Conservation (phyloP, 2,888 invertebrate genomes). For the Amphimallon solstitiale region DNA sequence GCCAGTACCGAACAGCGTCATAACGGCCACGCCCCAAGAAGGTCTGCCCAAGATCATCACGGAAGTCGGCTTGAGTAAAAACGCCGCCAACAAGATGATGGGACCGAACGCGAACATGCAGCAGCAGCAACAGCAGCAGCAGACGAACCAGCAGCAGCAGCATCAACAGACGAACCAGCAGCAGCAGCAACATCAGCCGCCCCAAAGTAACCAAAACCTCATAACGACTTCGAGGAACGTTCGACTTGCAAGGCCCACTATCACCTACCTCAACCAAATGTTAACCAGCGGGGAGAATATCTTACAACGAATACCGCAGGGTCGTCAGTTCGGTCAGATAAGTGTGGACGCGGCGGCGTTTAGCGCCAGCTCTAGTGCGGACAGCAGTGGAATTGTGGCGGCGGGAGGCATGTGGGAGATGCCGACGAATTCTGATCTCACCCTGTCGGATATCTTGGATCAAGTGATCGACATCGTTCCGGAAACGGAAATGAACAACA, state of each 20-base stretch:
- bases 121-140: constrained; percentile 34
- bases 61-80: constrained; percentile 52
- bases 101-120: constrained; percentile 37
- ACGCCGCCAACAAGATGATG: constrained; percentile 50
- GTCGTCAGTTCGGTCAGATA: constrained; percentile 45
- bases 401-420: constrained; percentile 59
- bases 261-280: constrained; percentile 60
- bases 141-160: constrained; percentile 38
- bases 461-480: constrained; percentile 85
- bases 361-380: constrained; percentile 55
- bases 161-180: constrained; percentile 37
- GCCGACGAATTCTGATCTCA: constrained; percentile 70
- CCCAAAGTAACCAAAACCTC: constrained; percentile 37
- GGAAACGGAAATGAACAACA: constrained; percentile 66
- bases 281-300: constrained; percentile 58
- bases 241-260: constrained; percentile 51
- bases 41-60: constrained; percentile 67
- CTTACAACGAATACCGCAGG: constrained; percentile 51
- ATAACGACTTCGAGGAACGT: constrained; percentile 25
- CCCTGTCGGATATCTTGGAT: constrained; percentile 85
- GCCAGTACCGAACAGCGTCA: constrained; percentile 71
- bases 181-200: constrained; percentile 43
- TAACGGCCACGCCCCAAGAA: constrained; percentile 78
- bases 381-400: constrained; percentile 30
- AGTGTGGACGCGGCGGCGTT: constrained; percentile 38